Conservation (phyloP, 2,888 invertebrate species). For the Cantharis rufa region DNA sequence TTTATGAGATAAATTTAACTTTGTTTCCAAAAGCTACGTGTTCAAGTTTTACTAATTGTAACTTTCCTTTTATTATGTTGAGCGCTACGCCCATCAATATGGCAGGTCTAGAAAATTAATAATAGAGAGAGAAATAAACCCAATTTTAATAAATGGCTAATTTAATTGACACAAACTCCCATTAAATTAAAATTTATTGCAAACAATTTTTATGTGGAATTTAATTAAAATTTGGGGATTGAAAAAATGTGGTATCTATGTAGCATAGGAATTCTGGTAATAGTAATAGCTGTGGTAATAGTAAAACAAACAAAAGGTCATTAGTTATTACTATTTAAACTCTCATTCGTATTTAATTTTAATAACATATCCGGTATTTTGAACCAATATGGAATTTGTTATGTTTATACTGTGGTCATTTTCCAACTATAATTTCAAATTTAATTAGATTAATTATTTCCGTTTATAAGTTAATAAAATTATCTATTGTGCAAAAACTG, state of each 20-base stretch:
- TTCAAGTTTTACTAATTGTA: constrained; percentile 4
- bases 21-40: neutral
- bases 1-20: constrained; percentile 2
- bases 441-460: neutral
- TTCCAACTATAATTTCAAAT: neutral
- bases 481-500: neutral
- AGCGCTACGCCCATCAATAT: neutral
- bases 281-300: neutral
- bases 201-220: neutral
- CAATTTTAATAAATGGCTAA: neutral
- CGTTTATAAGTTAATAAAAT: neutral
- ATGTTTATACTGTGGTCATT: neutral
- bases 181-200: neutral
- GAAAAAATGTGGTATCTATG: neutral
- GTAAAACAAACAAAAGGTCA: neutral
- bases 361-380: neutral
- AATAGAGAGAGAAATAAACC: neutral
- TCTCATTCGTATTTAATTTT: neutral
- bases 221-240: neutral
- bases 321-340: neutral
- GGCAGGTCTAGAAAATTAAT: neutral
- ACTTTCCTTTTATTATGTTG: neutral
- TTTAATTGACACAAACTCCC: neutral
- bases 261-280: neutral
- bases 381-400: neutral